Conservation (phyloP, 2,113 vertebrate species). For the Potamarius usumacintae region DNA sequence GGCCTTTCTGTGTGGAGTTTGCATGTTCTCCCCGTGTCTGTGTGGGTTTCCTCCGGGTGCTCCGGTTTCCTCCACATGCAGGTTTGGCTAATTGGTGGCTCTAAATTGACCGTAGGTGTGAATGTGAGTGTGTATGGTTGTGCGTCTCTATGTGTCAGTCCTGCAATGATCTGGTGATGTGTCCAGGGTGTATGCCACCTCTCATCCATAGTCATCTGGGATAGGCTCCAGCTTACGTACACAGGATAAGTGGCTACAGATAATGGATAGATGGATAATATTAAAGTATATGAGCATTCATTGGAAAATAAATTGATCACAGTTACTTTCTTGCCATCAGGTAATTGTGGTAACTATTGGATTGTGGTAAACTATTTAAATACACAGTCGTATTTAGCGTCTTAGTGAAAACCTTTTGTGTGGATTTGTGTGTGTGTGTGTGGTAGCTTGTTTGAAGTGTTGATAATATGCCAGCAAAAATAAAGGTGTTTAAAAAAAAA, state of each 20-base stretch:
- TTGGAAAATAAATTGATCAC: neutral
- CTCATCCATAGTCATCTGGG: too few species aligned
- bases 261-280: neutral
- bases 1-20: too few species aligned
- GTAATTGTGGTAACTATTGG: neutral
- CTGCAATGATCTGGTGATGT: too few species aligned
- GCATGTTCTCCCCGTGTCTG: too few species aligned
- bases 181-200: too few species aligned
- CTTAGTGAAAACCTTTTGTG: neutral
- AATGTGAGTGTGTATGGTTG: neutral
- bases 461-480: constrained; percentile 16
- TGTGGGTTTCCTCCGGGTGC: too few species aligned
- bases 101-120: too few species aligned
- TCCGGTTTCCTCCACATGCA: too few species aligned
- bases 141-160: too few species aligned
- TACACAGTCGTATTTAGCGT: neutral
- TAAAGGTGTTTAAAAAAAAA: neutral
- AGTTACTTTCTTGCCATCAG: neutral
- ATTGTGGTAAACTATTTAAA: neutral
- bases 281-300: neutral
- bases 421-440: neutral
- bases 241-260: too few species aligned
- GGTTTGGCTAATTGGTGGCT: too few species aligned
- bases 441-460: constrained; percentile 7
- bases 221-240: too few species aligned